A percentile compares a stretch with the other conserved stretches of the same genome.
Evolutionary conservation across 2,113 vertebrate species (phyloP).

Genomic region (Ailuropoda melanoleuca): DNA sequence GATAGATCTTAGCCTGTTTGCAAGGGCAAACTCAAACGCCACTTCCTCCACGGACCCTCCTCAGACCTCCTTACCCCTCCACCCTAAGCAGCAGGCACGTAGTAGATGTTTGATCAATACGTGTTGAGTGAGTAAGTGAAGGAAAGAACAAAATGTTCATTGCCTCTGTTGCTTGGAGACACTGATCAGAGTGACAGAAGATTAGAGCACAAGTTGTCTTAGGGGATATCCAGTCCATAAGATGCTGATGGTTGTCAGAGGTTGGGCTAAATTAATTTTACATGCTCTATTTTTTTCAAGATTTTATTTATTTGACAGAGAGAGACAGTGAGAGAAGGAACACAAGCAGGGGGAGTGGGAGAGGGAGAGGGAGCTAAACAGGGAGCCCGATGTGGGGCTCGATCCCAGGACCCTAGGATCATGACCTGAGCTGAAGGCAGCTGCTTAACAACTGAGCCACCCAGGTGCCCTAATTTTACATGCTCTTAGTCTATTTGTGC

Average conservation of each 20-base stretch:
- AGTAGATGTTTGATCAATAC: background rate
- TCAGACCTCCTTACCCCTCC: background rate
- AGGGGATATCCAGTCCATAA: background rate
- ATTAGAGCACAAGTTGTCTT: background rate
- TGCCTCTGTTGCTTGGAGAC: background rate
- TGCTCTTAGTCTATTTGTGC: background rate
- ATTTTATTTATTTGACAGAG: too few relatives aligned
- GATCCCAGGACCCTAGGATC: too few relatives aligned
- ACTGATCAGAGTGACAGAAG: background rate
- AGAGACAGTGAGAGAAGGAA: too few relatives aligned
- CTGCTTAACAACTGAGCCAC: too few relatives aligned
- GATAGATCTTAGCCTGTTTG: background rate
- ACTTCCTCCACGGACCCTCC: background rate
- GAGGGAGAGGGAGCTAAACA: too few relatives aligned
- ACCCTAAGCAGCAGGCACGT: accelerated
- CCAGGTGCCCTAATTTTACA: background rate
- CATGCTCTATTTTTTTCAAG: background rate
- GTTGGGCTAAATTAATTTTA: background rate
- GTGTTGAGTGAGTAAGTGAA: background rate
- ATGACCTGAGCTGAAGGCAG: too few relatives aligned
- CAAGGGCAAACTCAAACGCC: background rate
- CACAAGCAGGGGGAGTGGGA: too few relatives aligned
- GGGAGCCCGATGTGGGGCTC: too few relatives aligned
- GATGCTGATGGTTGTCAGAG: background rate
- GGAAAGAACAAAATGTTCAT: background rate